These are phyloP conservation scores for Chelonus formosanus DNA, from an alignment of 2,888 invertebrate species.

Conservation along the genomic window DNA sequence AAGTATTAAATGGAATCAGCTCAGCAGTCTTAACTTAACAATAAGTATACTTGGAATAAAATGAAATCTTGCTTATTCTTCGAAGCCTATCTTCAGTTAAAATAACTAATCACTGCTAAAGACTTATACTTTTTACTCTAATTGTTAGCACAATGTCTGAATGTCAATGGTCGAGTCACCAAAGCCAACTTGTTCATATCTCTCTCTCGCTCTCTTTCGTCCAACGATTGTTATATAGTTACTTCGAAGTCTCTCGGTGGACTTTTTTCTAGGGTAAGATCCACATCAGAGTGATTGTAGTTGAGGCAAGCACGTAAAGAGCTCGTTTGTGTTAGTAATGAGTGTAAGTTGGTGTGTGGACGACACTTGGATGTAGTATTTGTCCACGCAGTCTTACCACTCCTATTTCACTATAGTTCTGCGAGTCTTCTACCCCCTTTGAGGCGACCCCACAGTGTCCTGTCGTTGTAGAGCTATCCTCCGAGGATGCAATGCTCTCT, in stretches of 20 bases:
- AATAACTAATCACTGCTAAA: too few species aligned
- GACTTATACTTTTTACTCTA: too few species aligned
- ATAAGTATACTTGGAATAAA: not conserved
- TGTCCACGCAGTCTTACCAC: conserved; percentile 41
- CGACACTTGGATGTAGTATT: conserved; percentile 42
- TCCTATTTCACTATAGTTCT: conserved; percentile 8
- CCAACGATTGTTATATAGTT: too few species aligned
- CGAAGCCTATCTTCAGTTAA: too few species aligned
- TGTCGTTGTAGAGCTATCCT: conserved; percentile 15
- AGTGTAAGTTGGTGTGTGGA: conserved; percentile 11
- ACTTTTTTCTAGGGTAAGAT: conserved; percentile 9
- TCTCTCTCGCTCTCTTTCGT: too few species aligned
- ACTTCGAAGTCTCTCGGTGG: too few species aligned
- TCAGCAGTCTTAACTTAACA: not conserved
- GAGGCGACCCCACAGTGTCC: not conserved
- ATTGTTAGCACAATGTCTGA: too few species aligned
- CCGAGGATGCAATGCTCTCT: conserved; percentile 44
- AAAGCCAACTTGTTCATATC: not conserved
- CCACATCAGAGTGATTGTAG: conserved; percentile 2
- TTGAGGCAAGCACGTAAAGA: not conserved
- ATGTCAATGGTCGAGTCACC: too few species aligned
- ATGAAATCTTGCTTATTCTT: not conserved
- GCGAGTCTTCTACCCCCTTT: not conserved
- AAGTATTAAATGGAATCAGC: too few species aligned
- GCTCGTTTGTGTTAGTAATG: conserved; percentile 25